These are phyloP conservation scores for Mus musculus DNA, from an alignment of 2,113 vertebrate genomes.

Conservation along the genomic window GRCm39 chr1:34176501-34177000, in stretches of 20 bases:
- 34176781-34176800: neutral
- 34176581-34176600: no score
- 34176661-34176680: rapidly evolving
- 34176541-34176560: neutral
- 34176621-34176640: neutral
- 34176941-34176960: neutral
- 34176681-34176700: neutral
- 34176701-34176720: neutral
- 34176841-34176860: neutral
- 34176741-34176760: neutral
- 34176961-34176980: neutral
- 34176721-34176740: neutral
- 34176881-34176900: neutral
- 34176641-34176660: neutral
- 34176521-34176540: neutral
- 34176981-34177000: neutral
- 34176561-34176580: neutral
- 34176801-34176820: neutral
- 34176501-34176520: slow-evolving; percentile 47
- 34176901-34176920: no score
- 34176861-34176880: neutral
- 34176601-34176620: neutral
- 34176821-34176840: neutral
- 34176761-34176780: neutral
- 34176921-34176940: neutral